These are phyloP conservation scores for Drosophila saltans DNA, from an alignment of 1,140 invertebrate species.

Conservation along the genomic window DNA sequence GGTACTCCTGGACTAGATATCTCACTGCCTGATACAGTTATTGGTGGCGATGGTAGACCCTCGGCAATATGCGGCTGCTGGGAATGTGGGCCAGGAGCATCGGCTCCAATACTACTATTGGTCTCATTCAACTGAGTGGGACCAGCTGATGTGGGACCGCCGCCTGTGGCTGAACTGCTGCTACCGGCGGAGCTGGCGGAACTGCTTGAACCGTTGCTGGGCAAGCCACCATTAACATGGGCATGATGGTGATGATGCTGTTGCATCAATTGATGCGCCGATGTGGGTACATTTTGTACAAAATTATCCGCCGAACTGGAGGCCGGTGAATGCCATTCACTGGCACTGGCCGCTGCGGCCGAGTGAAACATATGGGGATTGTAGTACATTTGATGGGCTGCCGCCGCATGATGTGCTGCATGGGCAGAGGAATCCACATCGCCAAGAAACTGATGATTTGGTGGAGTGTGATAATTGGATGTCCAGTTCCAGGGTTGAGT, in stretches of 20 bases:
- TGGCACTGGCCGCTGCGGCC: constrained; percentile 57
- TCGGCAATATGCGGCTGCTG: constrained; percentile 73
- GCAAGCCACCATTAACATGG: constrained; percentile 68
- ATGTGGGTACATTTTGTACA: constrained; percentile 66
- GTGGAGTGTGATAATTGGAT: constrained; percentile 77
- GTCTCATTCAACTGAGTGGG: constrained; percentile 73
- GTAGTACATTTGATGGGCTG: constrained; percentile 84
- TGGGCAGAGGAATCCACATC: constrained; percentile 83
- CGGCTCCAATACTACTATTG: constrained; percentile 63
- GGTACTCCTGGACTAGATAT: constrained; percentile 87
- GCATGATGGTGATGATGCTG: constrained; percentile 64
- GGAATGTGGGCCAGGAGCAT: constrained; percentile 44
- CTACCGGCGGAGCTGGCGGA: constrained; percentile 78
- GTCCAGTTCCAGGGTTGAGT: constrained; percentile 80
- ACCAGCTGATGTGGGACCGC: constrained; percentile 60
- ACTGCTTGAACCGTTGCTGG: constrained; percentile 73
- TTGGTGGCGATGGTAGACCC: constrained; percentile 85
- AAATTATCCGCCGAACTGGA: constrained; percentile 77
- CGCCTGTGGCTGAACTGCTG: constrained; percentile 73
- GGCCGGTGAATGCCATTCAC: constrained; percentile 79
- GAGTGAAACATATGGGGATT: constrained; percentile 80
- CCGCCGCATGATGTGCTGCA: constrained; percentile 68
- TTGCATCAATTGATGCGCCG: constrained; percentile 84
- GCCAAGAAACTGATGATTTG: constrained; percentile 84
- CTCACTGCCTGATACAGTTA: constrained; percentile 87